phyloP scores from a whole-genome alignment of 2,888 invertebrate genomes.

The Drosophila nigritarsus region DNA sequence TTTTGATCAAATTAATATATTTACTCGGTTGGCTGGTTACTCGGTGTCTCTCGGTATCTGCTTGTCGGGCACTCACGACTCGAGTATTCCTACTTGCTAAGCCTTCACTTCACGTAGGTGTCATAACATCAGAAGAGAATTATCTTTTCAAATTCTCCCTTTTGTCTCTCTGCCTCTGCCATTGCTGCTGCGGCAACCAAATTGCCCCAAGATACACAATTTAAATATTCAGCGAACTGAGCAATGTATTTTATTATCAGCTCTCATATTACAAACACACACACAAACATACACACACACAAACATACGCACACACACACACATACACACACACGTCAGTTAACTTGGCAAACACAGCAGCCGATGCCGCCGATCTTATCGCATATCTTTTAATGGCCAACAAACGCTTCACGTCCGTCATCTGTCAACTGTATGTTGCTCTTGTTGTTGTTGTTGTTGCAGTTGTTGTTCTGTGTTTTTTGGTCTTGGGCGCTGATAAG shows the following conservation, averaged over 20 bases:
- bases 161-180: background rate
- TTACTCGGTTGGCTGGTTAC: background rate
- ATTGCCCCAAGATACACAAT: conserved; percentile 45
- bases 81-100: background rate
- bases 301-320: background rate
- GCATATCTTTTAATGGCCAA: conserved; percentile 58
- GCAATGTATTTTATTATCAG: conserved; percentile 54
- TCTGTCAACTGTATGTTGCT: conserved; percentile 13
- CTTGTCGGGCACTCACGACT: background rate
- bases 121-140: background rate
- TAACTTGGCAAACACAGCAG: conserved; percentile 55
- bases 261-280: conserved; percentile 4
- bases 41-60: background rate
- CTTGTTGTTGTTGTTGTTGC: conserved; percentile 5
- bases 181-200: conserved; percentile 1
- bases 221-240: conserved; percentile 56
- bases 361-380: conserved; percentile 64
- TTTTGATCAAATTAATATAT: background rate
- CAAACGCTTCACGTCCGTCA: conserved; percentile 49
- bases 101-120: background rate
- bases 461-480: conserved; percentile 5
- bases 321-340: conserved; percentile 6
- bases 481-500: conserved; percentile 58
- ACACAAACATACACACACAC: background rate
- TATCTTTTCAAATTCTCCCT: background rate